Evolutionary conservation across 2,888 invertebrate genomes (phyloP).

Genomic region (Steinernema scapterisci): DNA sequence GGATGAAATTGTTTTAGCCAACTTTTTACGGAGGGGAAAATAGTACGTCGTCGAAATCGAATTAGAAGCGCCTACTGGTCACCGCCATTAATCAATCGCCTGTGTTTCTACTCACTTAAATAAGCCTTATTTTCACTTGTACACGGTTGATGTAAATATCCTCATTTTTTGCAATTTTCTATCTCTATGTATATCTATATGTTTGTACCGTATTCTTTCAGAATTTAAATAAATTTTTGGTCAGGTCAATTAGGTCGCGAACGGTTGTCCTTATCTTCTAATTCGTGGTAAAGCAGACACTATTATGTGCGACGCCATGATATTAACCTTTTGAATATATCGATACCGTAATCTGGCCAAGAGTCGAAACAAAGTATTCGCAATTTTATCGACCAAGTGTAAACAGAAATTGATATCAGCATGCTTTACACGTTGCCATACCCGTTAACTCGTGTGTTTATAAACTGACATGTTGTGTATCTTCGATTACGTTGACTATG

Average conservation of each 20-base stretch:
- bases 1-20: conserved; percentile 48
- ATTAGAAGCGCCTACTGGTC: background rate
- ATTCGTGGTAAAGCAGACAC: no score
- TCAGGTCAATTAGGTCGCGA: background rate
- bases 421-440: background rate
- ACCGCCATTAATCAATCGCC: background rate
- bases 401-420: background rate
- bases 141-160: background rate
- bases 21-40: conserved; percentile 55
- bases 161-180: background rate
- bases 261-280: no score
- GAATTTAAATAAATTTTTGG: background rate
- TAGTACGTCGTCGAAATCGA: background rate
- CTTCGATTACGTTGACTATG: conserved; percentile 17
- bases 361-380: no score
- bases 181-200: background rate
- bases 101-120: background rate
- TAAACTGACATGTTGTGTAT: conserved; percentile 21
- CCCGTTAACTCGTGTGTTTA: background rate
- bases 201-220: conserved; percentile 1
- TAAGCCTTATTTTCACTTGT: conserved; percentile 11
- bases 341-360: no score
- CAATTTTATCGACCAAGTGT: no score
- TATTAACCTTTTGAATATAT: no score
- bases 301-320: no score